These are phyloP conservation scores for Drymonia ruficornis DNA, from an alignment of 2,888 invertebrate genomes.

Conservation along the genomic window DNA sequence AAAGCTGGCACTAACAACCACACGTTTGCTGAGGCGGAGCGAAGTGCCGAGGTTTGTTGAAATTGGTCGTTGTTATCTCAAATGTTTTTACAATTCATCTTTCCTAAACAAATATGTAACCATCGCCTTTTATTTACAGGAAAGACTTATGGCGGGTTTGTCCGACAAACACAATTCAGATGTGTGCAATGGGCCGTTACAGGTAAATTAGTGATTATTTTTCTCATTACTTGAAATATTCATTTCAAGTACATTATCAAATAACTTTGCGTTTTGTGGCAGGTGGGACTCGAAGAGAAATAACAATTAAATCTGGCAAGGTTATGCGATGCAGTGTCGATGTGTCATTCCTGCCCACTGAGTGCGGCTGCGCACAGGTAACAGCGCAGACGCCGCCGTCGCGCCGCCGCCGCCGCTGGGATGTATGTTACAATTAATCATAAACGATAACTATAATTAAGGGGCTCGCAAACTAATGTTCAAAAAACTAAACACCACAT, in stretches of 20 bases:
- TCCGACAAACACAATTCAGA: conserved; percentile 69
- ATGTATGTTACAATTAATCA: conserved; percentile 29
- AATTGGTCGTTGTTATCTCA: not conserved
- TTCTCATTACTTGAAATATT: conserved; percentile 9
- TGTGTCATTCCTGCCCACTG: conserved; percentile 55
- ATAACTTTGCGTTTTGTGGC: conserved; percentile 26
- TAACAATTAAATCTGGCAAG: conserved; percentile 70
- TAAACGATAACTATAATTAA: conserved; percentile 34
- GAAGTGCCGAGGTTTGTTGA: conserved; percentile 62
- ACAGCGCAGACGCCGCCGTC: conserved; percentile 33
- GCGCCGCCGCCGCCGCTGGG: conserved; percentile 28
- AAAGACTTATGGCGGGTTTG: conserved; percentile 74
- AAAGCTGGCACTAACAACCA: conserved; percentile 59
- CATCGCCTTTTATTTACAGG: conserved; percentile 55
- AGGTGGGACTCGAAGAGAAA: conserved; percentile 84
- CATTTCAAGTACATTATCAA: conserved; percentile 3
- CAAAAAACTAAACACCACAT: conserved; percentile 12
- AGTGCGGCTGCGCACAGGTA: conserved; percentile 44
- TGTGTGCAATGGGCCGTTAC: conserved; percentile 74
- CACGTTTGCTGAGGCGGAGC: conserved; percentile 70
- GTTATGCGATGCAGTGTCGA: conserved; percentile 53
- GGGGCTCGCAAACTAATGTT: conserved; percentile 33
- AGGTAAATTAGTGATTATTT: conserved; percentile 49
- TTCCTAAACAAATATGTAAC: not conserved
- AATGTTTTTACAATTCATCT: not conserved